Evolutionary conservation across 1,140 invertebrate genomes (phyloP), one percentile per base, ranked within the genome.

Genomic region (Piezodorus guildinii): DNA sequence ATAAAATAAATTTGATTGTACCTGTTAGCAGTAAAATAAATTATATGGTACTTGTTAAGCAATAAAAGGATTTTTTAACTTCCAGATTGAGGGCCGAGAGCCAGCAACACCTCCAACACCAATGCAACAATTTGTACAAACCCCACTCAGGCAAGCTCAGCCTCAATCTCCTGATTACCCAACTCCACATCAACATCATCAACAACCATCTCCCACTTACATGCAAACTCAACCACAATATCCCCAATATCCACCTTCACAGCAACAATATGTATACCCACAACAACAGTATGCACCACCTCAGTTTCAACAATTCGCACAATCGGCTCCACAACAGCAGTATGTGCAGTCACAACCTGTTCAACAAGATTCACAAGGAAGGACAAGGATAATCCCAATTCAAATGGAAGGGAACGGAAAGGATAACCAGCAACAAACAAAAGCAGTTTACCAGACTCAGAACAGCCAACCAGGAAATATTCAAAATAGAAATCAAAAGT

Each of bases 301-400:
- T 21, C 51, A 64, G 44, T 65, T 59, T 12, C 64, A 61, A 34
- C 58, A 61, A 23, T 21, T 3, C 8, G n/a, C 12, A 43, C n/a
- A 21, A 17, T 5, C 3, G 5, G 3, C 19, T 8, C 52, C 17
- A 16, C 16, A 34, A 16, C 30, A 64, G 15, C 68, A 65, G 63
- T 68, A 73, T 39, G 67, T 68, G 45, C 27, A 60, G 54, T 64
- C 27, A 65, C 67, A 66, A 34, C 61, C 69, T 72, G 70, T 70
- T 71, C 65, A 70, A 72, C 66, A 68, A 68, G 62, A 34, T 9
- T 9, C 43, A 23, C 6, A 12, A 23, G 45, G 44, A n/a, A 56
- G 43, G 21, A 71, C 68, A 21, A 66, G 75, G 58, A 74, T 79
- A 30, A 79, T 79, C 68, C 78, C 78, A 61, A 78, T 79, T 60